phyloP scores from a whole-genome alignment of 2,113 vertebrate genomes.

The Ploceus nigricollis region DNA sequence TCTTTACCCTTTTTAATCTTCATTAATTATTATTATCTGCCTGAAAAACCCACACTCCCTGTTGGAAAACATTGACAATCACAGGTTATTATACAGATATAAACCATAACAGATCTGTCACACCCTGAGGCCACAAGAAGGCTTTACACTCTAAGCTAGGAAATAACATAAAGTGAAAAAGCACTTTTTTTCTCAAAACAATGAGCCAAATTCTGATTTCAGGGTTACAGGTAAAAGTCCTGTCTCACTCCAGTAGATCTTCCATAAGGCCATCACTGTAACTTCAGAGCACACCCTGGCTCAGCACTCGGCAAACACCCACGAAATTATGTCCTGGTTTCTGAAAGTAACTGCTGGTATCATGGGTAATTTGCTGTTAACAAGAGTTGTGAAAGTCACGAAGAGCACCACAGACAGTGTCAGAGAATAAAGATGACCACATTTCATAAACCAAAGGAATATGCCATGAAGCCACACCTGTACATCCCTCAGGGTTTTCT shows the following conservation, averaged over 20 bases:
- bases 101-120: not conserved
- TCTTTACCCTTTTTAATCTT: not conserved
- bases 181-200: not conserved
- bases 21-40: not conserved
- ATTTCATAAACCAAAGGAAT: not conserved
- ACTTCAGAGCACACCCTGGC: not conserved
- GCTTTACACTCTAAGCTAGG: not conserved
- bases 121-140: not conserved
- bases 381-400: not conserved
- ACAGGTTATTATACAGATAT: not conserved
- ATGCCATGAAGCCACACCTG: constrained; percentile 63
- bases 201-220: not conserved
- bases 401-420: not conserved
- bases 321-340: not conserved
- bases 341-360: not conserved
- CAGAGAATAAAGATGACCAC: not conserved
- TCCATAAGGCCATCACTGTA: not conserved
- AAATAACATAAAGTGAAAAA: not conserved
- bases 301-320: not conserved
- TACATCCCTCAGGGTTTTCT: constrained; percentile 81
- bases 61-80: not conserved
- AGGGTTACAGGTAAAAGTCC: not conserved
- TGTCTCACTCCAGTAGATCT: not conserved
- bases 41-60: not conserved
- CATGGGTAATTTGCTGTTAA: not conserved